A percentile compares a stretch with the other conserved stretches of the same genome.
Evolutionary conservation across 92 coral and sea anemone genomes (phyloP).

Genomic region (Isaurus tuberculatus): DNA sequence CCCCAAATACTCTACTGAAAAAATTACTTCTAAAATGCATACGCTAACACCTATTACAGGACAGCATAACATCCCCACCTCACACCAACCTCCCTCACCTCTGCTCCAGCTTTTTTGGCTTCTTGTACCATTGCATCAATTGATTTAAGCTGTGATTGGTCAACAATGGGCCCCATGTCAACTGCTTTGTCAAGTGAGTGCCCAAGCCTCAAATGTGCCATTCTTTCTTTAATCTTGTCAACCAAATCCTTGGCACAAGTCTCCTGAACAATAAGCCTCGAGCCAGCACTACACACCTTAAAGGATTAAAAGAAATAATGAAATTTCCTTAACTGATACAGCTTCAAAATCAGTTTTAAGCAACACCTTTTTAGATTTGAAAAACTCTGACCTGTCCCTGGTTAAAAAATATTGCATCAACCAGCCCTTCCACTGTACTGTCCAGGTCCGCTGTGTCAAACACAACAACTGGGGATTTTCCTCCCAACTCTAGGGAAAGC

Average conservation of each 20-base stretch:
- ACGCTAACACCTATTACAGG: too few relatives aligned
- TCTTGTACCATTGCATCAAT: conserved; percentile 89
- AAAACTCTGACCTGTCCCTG: conserved; percentile 85
- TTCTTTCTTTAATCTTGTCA: conserved; percentile 91
- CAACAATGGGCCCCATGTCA: conserved; percentile 99
- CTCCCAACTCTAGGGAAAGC: conserved; percentile 95
- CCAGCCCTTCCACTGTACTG: conserved; percentile 96
- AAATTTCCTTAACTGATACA: too few relatives aligned
- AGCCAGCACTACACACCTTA: conserved; percentile 99
- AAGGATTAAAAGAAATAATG: not conserved
- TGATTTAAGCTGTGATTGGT: conserved; percentile 84
- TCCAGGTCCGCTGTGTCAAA: conserved; percentile 98
- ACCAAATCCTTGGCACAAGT: conserved; percentile 87
- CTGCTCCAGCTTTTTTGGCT: conserved; percentile 93
- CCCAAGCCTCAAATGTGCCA: conserved; percentile 90
- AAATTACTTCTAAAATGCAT: too few relatives aligned
- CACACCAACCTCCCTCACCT: conserved; percentile 43
- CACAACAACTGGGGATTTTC: conserved; percentile 96
- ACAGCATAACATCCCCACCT: not conserved
- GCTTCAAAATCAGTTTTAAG: too few relatives aligned
- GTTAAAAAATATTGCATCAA: conserved; percentile 98
- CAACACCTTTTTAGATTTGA: too few relatives aligned
- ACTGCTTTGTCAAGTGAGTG: conserved; percentile 91
- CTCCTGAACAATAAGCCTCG: conserved; percentile 95
- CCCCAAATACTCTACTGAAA: too few relatives aligned